Evolutionary conservation across 1,140 invertebrate genomes (phyloP), one percentile per base, ranked within the genome.

Genomic region (Manduca sexta): DNA sequence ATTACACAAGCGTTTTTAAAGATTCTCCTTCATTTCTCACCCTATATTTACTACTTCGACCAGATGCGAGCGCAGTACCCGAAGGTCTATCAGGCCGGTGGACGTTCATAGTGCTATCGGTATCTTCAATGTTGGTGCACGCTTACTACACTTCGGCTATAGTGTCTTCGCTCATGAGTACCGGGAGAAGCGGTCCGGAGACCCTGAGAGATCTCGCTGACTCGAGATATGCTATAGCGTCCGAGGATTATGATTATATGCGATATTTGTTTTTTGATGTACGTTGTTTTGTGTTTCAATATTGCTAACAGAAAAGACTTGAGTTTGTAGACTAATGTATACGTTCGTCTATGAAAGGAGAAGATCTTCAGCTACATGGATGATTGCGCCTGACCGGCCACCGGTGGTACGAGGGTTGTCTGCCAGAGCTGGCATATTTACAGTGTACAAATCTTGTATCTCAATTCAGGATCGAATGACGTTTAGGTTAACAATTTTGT

Each of bases 131-230:
- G 75, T 52, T 82, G n/a, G 69, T 82, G 1, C 76, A 82, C 30
- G 75, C 74, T 0, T 79, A 82, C 45, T 82, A 82, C 35, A 76
- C 78, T 0, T 82, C 78, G 0, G 78, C 75, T 0, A 76, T 82
- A 0, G 75, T 82, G 0, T 82, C 78, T 0, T 67, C 68, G 0
- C 58, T 82, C 0, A 76, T 82, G 78, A 76, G 69, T 35, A 57
- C 70, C 0, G 78, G 75, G 0, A 52, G 69, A 15, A 60, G 60
- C 30, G 78, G 74, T 0, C 74, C 69, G 0, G 65, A 76, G n/a
- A 64, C 74, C 0, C 45, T 82, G 10, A 53, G 46, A 16, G 57
- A 63, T 0, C 58, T 82, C 0, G 76, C 61, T 1, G 74, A 82
- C 50, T 82, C 78, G 0, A 68, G 63, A 48, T 80, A 78, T 30